Percentiles rank a stretch among this genome's conserved stretches.
Conservation (phyloP, 2,797 vertebrate genomes). For the Danio albolineatus region DNA sequence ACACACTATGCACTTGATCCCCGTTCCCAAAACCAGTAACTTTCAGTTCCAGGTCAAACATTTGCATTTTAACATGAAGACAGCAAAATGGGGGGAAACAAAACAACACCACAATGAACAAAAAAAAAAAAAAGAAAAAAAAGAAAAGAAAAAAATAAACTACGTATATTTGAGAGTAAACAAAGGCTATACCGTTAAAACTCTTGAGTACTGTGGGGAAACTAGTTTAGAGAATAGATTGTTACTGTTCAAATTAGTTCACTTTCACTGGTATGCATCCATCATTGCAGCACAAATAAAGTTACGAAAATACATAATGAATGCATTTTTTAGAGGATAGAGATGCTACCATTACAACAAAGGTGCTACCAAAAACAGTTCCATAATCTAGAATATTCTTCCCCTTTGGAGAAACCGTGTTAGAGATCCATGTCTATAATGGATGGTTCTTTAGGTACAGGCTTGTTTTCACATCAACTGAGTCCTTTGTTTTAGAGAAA, state of each 20-base stretch:
- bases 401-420: conserved; percentile 66
- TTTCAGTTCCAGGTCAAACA: conserved; percentile 63
- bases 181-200: conserved; percentile 72
- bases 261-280: conserved; percentile 71
- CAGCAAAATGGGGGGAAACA: conserved; percentile 57
- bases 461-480: conserved; percentile 69
- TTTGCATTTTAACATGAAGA: conserved; percentile 59
- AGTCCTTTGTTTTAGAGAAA: conserved; percentile 63
- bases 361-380: conserved; percentile 69
- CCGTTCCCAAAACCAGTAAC: conserved; percentile 53
- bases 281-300: conserved; percentile 69
- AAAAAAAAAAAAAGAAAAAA: conserved; percentile 67
- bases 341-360: conserved; percentile 72
- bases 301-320: conserved; percentile 65
- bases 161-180: conserved; percentile 70
- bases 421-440: conserved; percentile 63
- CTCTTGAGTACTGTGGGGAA: conserved; percentile 70
- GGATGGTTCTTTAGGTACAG: conserved; percentile 68
- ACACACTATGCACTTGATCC: conserved; percentile 50
- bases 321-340: conserved; percentile 64
- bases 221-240: conserved; percentile 66
- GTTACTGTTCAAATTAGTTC: conserved; percentile 71
- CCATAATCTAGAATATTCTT: conserved; percentile 67
- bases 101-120: conserved; percentile 69
- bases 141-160: conserved; percentile 39